phyloP scores from a whole-genome alignment of 2,888 invertebrate genomes.

The Octodonta nipae region DNA sequence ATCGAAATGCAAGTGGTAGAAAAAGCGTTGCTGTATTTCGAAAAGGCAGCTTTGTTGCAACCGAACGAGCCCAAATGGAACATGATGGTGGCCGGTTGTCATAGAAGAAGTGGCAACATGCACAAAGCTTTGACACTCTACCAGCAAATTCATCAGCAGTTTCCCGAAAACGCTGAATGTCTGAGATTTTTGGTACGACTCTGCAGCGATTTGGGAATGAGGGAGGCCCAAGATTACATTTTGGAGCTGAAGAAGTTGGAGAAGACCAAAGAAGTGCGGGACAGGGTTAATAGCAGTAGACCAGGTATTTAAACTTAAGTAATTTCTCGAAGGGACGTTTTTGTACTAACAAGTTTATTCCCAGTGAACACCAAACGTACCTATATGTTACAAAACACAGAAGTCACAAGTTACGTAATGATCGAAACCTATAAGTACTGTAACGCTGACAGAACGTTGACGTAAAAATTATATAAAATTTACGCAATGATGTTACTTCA shows the following conservation, averaged over 20 bases:
- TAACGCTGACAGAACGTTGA: too few relatives aligned
- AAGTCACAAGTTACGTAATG: too few relatives aligned
- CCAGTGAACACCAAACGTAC: too few relatives aligned
- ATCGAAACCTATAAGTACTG: too few relatives aligned
- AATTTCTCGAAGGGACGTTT: conserved; percentile 1
- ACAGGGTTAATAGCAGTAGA: conserved; percentile 44
- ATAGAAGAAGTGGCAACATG: conserved; percentile 61
- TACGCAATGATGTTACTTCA: too few relatives aligned
- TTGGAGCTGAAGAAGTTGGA: conserved; percentile 64
- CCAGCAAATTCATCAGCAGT: conserved; percentile 44
- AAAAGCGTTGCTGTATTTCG: conserved; percentile 71
- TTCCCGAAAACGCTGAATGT: conserved; percentile 92
- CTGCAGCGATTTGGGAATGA: conserved; percentile 78
- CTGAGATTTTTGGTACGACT: conserved; percentile 77
- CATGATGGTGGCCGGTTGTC: conserved; percentile 73
- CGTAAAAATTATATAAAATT: too few relatives aligned
- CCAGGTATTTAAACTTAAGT: conserved; percentile 38
- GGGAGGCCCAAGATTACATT: conserved; percentile 76
- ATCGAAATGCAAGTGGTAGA: conserved; percentile 80
- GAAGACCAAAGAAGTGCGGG: conserved; percentile 42
- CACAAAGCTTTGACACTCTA: conserved; percentile 62
- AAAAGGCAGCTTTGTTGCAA: conserved; percentile 61
- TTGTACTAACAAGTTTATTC: conserved; percentile 5
- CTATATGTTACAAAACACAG: too few relatives aligned
- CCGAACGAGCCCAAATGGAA: conserved; percentile 74